Evolutionary conservation across 2,797 vertebrate species (phyloP).

Genomic region (Scolopax bukidnonensis): DNA sequence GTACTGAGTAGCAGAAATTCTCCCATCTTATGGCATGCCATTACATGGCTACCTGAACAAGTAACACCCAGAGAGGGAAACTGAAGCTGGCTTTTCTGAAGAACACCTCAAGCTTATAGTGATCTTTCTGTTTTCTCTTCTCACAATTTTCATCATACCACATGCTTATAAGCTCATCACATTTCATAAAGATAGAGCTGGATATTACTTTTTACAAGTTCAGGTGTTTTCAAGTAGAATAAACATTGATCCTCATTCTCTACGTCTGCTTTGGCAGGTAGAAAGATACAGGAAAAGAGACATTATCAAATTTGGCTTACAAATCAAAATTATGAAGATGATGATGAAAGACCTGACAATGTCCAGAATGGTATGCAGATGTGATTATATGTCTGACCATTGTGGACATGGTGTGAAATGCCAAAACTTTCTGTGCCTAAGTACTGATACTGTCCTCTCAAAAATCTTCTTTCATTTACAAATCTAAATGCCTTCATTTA

Average conservation of each 20-base stretch:
- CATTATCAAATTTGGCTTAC: not conserved
- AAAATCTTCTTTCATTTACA: not conserved
- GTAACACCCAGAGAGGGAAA: not conserved
- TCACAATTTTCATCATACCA: not conserved
- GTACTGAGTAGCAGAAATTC: not conserved
- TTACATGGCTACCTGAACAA: not conserved
- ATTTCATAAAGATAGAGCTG: not conserved
- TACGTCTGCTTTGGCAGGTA: not conserved
- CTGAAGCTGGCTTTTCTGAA: not conserved
- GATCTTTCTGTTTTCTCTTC: not conserved
- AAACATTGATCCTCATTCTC: not conserved
- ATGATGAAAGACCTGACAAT: not conserved
- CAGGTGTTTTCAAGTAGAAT: not conserved
- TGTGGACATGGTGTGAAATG: not conserved
- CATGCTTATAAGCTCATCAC: not conserved
- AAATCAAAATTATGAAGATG: not conserved
- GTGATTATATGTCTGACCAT: not conserved
- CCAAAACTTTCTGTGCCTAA: not conserved
- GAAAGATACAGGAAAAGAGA: not conserved
- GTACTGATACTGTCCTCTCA: not conserved
- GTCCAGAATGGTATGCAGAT: not conserved
- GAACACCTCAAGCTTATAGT: not conserved
- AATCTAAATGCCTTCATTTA: not conserved
- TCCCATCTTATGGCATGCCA: not conserved
- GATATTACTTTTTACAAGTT: not conserved